A percentile compares a stretch with the other conserved stretches of the same genome.
Conservation (phyloP, 2,888 invertebrate species). For the Pimpla rufipes region DNA sequence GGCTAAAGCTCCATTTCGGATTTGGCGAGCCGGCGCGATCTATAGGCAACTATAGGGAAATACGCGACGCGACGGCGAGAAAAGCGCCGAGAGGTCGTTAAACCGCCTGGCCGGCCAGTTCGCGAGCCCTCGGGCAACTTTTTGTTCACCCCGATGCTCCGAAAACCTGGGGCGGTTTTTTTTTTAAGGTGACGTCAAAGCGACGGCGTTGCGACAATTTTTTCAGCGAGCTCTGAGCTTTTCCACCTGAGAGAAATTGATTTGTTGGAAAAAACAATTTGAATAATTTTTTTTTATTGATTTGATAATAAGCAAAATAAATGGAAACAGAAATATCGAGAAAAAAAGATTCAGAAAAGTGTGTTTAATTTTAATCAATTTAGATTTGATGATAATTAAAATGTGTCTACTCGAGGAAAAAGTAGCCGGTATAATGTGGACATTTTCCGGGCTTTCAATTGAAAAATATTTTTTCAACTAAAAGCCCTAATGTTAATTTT, state of each 20-base stretch:
- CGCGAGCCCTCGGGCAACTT: conserved; percentile 25
- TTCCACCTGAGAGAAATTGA: neutral
- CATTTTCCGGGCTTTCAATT: too few relatives aligned
- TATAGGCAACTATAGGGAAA: conserved; percentile 50
- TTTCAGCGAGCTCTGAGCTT: neutral
- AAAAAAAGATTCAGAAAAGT: too few relatives aligned
- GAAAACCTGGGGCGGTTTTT: conserved; percentile 9
- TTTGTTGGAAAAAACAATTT: neutral
- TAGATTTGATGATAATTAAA: too few relatives aligned
- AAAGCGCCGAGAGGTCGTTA: conserved; percentile 65
- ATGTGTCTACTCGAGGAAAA: too few relatives aligned
- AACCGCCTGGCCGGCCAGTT: conserved; percentile 48
- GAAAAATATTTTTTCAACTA: too few relatives aligned
- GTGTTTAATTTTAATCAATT: too few relatives aligned
- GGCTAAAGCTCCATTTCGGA: conserved; percentile 60
- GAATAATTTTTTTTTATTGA: too few relatives aligned
- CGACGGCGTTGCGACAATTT: neutral
- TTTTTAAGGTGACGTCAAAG: neutral
- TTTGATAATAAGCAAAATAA: too few relatives aligned
- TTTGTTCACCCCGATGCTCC: conserved; percentile 1
- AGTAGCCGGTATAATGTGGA: too few relatives aligned
- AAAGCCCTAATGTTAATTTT: too few relatives aligned
- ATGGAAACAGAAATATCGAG: too few relatives aligned
- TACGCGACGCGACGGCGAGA: conserved; percentile 33
- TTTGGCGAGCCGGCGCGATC: conserved; percentile 59